Evolutionary conservation across 2,113 vertebrate species (phyloP).

Genomic region (Paradisaea rubra): DNA sequence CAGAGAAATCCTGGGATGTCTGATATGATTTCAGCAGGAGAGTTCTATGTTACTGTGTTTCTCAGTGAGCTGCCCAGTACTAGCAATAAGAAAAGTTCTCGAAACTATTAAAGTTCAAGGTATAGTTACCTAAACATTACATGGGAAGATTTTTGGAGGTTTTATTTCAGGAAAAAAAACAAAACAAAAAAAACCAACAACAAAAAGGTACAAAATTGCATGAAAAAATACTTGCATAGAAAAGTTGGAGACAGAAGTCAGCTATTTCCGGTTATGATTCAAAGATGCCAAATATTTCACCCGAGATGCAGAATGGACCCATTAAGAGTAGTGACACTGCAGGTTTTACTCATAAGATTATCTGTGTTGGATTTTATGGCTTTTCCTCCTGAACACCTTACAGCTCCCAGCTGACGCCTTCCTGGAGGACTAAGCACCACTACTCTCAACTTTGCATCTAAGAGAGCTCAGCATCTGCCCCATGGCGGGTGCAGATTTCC

Average conservation of each 20-base stretch:
- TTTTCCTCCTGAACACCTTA: not conserved
- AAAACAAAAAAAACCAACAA: not conserved
- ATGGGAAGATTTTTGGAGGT: not conserved
- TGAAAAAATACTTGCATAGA: not conserved
- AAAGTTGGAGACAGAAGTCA: not conserved
- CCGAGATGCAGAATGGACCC: not conserved
- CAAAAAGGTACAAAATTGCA: not conserved
- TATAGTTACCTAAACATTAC: not conserved
- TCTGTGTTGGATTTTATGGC: not conserved
- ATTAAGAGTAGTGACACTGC: not conserved
- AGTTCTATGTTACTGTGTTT: not conserved
- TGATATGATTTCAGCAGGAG: not conserved
- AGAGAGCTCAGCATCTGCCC: not conserved
- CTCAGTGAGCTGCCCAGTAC: not conserved
- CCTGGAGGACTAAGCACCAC: not conserved
- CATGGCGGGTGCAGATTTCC: not conserved
- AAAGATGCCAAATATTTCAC: not conserved
- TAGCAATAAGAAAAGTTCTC: not conserved
- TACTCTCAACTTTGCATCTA: not conserved
- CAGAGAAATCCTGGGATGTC: not conserved
- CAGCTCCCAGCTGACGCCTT: not conserved
- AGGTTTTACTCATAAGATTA: not conserved
- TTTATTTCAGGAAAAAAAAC: not conserved
- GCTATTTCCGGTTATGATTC: not conserved
- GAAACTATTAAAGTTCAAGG: not conserved